phyloP scores from a whole-genome alignment of 2,888 invertebrate genomes.

The Coelopa pilipes region DNA sequence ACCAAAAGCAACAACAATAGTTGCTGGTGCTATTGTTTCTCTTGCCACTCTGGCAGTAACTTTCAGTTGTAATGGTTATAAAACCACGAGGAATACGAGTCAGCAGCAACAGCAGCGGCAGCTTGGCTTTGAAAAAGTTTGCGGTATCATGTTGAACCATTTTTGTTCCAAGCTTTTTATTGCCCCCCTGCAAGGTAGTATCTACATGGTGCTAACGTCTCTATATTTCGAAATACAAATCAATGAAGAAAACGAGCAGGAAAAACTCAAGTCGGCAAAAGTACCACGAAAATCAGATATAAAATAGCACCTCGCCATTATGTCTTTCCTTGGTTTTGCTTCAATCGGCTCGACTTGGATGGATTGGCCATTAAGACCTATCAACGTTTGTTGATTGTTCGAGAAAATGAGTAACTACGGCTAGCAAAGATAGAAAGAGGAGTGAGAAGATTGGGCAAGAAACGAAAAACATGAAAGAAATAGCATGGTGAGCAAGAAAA shows the following conservation, averaged over 20 bases:
- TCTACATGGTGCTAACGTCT: not conserved
- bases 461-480: not conserved
- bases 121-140: slow-evolving; percentile 5
- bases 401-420: not conserved
- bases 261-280: not conserved
- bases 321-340: too few relatives aligned
- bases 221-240: not conserved
- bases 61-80: slow-evolving; percentile 2
- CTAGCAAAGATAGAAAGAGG: not conserved
- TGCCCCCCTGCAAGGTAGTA: not conserved
- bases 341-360: too few relatives aligned
- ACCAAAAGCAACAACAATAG: slow-evolving; percentile 4
- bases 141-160: slow-evolving; percentile 9
- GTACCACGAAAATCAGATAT: not conserved
- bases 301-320: too few relatives aligned
- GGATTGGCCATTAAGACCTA: too few relatives aligned
- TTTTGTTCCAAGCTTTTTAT: not conserved
- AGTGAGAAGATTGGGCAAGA: not conserved
- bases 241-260: not conserved
- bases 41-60: slow-evolving; percentile 3
- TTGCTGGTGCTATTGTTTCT: not conserved
- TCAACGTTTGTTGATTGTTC: not conserved
- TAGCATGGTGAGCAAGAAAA: not conserved
- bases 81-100: not conserved
- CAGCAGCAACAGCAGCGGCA: not conserved